phyloP scores from a whole-genome alignment of 2,888 invertebrate species.

The Leucophora obtusa region DNA sequence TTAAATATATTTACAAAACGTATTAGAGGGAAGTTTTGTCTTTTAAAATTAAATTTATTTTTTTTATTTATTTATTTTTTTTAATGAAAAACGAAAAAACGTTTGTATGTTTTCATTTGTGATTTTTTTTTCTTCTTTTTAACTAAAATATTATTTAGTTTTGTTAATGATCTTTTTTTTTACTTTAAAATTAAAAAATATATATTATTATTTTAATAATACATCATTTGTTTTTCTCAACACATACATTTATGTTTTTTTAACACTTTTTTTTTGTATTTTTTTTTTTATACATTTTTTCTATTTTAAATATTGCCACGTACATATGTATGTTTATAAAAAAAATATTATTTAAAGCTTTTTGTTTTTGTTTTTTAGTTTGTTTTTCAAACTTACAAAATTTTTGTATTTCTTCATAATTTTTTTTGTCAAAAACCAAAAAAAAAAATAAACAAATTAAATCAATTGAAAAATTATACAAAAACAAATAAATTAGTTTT shows the following conservation, averaged over 20 bases:
- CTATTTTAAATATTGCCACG: slow-evolving; percentile 60
- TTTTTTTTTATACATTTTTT: slow-evolving; percentile 41
- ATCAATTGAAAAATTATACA: slow-evolving; percentile 3
- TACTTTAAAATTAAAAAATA: slow-evolving; percentile 22
- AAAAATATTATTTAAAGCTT: slow-evolving; percentile 60
- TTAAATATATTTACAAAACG: slow-evolving; percentile 57
- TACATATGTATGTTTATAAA: slow-evolving; percentile 58
- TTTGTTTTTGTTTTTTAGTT: slow-evolving; percentile 43
- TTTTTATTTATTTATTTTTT: background rate
- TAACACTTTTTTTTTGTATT: slow-evolving; percentile 24
- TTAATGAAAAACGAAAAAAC: background rate
- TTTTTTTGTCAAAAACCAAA: slow-evolving; percentile 26
- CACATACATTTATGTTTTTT: slow-evolving; percentile 41
- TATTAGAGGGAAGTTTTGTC: background rate
- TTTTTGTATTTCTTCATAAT: background rate
- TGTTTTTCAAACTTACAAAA: slow-evolving; percentile 59
- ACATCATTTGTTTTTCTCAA: slow-evolving; percentile 30
- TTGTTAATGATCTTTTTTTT: slow-evolving; percentile 17
- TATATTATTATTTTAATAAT: slow-evolving; percentile 35
- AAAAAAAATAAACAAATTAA: slow-evolving; percentile 9
- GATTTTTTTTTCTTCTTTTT: slow-evolving; percentile 21
- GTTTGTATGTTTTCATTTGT: background rate
- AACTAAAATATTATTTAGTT: slow-evolving; percentile 22
- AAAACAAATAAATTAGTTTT: slow-evolving; percentile 17
- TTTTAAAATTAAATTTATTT: slow-evolving; percentile 9